These are phyloP conservation scores for Hirtodrosophila confusa DNA, from an alignment of 2,888 invertebrate genomes.

Conservation along the genomic window DNA sequence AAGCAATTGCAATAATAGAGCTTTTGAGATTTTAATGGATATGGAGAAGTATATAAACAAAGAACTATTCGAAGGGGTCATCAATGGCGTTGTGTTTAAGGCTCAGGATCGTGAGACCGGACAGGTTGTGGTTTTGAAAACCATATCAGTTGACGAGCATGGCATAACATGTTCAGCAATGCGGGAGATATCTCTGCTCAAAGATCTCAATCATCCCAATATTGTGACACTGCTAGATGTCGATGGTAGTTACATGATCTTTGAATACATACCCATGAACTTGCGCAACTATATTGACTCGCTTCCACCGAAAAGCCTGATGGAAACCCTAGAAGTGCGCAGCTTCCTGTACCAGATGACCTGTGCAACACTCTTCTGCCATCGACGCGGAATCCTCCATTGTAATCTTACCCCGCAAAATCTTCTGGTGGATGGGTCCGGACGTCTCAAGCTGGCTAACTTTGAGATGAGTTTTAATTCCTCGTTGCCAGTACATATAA, in stretches of 20 bases:
- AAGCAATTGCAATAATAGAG: too few relatives aligned
- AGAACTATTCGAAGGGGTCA: constrained; percentile 98
- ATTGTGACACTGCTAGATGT: constrained; percentile 95
- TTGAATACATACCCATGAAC: constrained; percentile 96
- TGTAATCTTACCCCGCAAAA: constrained; percentile 98
- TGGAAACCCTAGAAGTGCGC: constrained; percentile 89
- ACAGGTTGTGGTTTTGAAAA: constrained; percentile 96
- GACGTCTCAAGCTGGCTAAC: constrained; percentile 94
- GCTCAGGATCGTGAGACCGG: constrained; percentile 93
- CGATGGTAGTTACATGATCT: constrained; percentile 94
- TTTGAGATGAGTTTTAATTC: constrained; percentile 97
- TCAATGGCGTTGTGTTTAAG: constrained; percentile 98
- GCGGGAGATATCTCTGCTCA: constrained; percentile 95
- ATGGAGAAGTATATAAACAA: constrained; percentile 94
- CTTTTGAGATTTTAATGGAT: too few relatives aligned
- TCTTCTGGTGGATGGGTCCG: constrained; percentile 92
- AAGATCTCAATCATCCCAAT: constrained; percentile 94
- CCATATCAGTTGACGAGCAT: constrained; percentile 96
- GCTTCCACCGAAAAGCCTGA: constrained; percentile 87
- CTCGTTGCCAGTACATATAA: constrained; percentile 94
- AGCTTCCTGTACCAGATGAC: constrained; percentile 94
- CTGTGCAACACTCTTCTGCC: constrained; percentile 94
- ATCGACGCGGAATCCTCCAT: constrained; percentile 94
- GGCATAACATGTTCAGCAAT: constrained; percentile 98
- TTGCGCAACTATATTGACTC: constrained; percentile 81